Percentiles rank a stretch among this genome's conserved stretches.
Evolutionary conservation across 2,888 invertebrate genomes (phyloP).

Genomic region (Alloplasta piceator): DNA sequence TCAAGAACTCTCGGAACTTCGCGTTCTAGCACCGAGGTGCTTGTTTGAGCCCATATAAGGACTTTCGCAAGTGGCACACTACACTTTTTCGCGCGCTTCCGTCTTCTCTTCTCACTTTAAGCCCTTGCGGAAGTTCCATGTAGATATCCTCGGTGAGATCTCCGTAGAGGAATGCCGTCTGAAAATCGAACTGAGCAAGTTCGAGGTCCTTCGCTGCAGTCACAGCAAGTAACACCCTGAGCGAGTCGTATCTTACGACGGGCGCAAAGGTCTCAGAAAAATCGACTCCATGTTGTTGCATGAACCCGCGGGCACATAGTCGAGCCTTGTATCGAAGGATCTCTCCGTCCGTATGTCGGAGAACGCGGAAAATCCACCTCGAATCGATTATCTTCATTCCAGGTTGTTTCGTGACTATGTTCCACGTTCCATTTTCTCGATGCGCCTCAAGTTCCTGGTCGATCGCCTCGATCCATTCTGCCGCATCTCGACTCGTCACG

Average conservation of each 20-base stretch:
- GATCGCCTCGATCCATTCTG: conserved; percentile 1
- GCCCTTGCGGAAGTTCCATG: neutral
- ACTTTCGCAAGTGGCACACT: neutral
- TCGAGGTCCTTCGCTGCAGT: neutral
- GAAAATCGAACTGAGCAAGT: neutral
- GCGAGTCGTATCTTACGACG: conserved; percentile 17
- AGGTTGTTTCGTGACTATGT: neutral
- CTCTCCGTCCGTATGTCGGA: neutral
- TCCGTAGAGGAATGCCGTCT: conserved; percentile 5
- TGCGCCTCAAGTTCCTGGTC: neutral
- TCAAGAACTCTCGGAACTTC: neutral
- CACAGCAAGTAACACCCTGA: neutral
- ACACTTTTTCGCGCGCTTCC: no score
- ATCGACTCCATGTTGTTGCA: neutral
- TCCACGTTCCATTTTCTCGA: conserved; percentile 6
- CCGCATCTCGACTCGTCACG: conserved; percentile 12
- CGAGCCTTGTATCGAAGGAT: neutral
- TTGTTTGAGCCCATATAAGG: no score
- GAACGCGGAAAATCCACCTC: neutral
- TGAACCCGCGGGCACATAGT: neutral
- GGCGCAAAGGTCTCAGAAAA: conserved; percentile 3
- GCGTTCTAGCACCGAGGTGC: neutral
- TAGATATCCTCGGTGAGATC: neutral
- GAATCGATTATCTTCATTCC: neutral
- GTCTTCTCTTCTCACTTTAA: neutral